A percentile compares a stretch with the other conserved stretches of the same genome.
phyloP scores from a whole-genome alignment of 2,113 vertebrate genomes.

The Arenaria interpres region DNA sequence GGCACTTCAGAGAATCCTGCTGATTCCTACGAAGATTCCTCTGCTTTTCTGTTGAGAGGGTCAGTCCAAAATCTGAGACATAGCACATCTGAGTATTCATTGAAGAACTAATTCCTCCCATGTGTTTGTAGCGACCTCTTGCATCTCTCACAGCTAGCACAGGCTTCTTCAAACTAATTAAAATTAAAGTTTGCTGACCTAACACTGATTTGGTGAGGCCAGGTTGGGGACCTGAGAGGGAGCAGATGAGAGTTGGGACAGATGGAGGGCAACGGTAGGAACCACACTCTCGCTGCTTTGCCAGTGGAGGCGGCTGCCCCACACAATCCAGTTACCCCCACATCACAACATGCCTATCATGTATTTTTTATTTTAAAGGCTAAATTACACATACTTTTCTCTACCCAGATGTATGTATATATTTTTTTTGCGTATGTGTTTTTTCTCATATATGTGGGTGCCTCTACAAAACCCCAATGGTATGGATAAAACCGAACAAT shows the following conservation, averaged over 20 bases:
- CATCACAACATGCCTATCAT: accelerated
- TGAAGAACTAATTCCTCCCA: background rate
- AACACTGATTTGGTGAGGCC: background rate
- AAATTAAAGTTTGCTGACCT: background rate
- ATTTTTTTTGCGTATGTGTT: background rate
- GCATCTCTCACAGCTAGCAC: background rate
- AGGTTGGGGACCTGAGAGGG: background rate
- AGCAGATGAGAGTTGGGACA: background rate
- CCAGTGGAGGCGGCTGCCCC: background rate
- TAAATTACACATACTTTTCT: background rate
- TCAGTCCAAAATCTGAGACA: background rate
- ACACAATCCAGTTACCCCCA: background rate
- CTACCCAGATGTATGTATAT: background rate
- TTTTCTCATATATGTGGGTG: background rate
- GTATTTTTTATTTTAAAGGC: background rate
- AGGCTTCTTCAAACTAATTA: background rate
- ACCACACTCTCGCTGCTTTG: background rate
- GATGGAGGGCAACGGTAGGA: background rate
- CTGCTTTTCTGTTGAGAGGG: background rate
- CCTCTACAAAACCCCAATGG: background rate
- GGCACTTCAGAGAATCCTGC: background rate
- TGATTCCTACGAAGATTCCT: background rate
- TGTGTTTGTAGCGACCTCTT: background rate
- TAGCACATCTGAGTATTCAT: background rate
- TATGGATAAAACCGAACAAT: background rate